These are phyloP conservation scores for Chrysopilus asiliformis DNA, from an alignment of 2,888 invertebrate genomes.

Conservation along the genomic window DNA sequence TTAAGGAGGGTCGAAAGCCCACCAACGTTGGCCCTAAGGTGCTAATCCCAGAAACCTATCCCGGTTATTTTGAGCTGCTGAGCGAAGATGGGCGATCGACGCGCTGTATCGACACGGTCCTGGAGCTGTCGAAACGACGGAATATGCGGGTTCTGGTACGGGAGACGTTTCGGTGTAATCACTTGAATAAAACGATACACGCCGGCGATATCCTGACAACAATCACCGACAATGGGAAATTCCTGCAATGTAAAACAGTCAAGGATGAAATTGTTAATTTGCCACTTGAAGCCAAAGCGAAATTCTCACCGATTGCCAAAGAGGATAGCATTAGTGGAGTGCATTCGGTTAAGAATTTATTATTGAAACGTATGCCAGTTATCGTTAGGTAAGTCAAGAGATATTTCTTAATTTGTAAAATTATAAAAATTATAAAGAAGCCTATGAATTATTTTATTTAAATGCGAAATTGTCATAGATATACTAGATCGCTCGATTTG, in stretches of 20 bases:
- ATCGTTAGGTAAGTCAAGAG: conserved; percentile 58
- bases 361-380: conserved; percentile 81
- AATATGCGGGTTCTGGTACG: conserved; percentile 35
- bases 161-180: conserved; percentile 36
- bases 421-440: too few species aligned
- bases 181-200: conserved; percentile 47
- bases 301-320: conserved; percentile 83
- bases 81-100: conserved; percentile 90
- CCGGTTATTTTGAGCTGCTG: conserved; percentile 85
- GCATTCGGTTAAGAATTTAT: conserved; percentile 76
- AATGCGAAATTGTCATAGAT: too few species aligned
- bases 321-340: conserved; percentile 92
- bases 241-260: conserved; percentile 74
- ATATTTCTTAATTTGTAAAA: neutral
- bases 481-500: too few species aligned
- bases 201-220: conserved; percentile 74
- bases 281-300: conserved; percentile 75
- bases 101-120: conserved; percentile 76
- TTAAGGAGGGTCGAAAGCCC: conserved; percentile 74
- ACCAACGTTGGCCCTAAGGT: conserved; percentile 65
- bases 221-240: conserved; percentile 58
- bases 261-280: conserved; percentile 73
- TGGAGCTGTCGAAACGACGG: conserved; percentile 64
- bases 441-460: too few species aligned
- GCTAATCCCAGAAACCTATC: conserved; percentile 79